phyloP scores from a whole-genome alignment of 2,888 invertebrate species.

The Esperia sulphurella region DNA sequence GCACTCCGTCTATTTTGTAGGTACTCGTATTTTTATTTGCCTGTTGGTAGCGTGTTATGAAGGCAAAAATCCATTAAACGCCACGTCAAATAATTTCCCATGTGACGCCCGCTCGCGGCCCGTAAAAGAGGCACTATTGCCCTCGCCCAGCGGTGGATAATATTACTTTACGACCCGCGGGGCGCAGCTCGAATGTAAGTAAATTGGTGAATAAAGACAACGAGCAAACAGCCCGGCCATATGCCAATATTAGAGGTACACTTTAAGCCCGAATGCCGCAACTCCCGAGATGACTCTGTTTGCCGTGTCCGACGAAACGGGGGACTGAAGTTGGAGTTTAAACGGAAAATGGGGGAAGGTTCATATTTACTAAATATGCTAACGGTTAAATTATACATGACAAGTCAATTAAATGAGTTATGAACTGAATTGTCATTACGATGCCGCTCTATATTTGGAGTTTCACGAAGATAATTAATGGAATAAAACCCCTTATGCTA shows the following conservation, averaged over 20 bases:
- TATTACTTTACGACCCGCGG: slow-evolving; percentile 76
- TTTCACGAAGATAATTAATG: too few relatives aligned
- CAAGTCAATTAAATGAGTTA: too few relatives aligned
- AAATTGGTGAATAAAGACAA: slow-evolving; percentile 77
- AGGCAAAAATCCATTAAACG: slow-evolving; percentile 79
- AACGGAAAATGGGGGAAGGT: neutral
- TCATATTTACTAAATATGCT: neutral
- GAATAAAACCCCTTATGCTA: too few relatives aligned
- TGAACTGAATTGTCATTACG: too few relatives aligned
- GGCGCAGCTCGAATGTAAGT: slow-evolving; percentile 70
- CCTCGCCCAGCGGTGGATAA: slow-evolving; percentile 73
- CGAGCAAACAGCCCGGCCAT: slow-evolving; percentile 39
- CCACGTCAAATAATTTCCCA: slow-evolving; percentile 79
- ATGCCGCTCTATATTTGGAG: too few relatives aligned
- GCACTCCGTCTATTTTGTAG: slow-evolving; percentile 36
- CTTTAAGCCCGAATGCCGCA: slow-evolving; percentile 12
- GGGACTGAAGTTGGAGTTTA: neutral
- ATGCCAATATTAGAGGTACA: slow-evolving; percentile 25
- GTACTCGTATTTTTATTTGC: slow-evolving; percentile 65
- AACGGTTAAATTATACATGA: too few relatives aligned
- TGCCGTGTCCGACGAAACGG: neutral
- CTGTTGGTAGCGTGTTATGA: slow-evolving; percentile 75
- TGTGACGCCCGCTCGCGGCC: slow-evolving; percentile 76
- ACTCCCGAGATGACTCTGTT: neutral
- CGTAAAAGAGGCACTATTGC: slow-evolving; percentile 78